A percentile compares a stretch with the other conserved stretches of the same genome.
phyloP scores from a whole-genome alignment of 2,113 vertebrate genomes.

The Boleophthalmus pectinirostris region DNA sequence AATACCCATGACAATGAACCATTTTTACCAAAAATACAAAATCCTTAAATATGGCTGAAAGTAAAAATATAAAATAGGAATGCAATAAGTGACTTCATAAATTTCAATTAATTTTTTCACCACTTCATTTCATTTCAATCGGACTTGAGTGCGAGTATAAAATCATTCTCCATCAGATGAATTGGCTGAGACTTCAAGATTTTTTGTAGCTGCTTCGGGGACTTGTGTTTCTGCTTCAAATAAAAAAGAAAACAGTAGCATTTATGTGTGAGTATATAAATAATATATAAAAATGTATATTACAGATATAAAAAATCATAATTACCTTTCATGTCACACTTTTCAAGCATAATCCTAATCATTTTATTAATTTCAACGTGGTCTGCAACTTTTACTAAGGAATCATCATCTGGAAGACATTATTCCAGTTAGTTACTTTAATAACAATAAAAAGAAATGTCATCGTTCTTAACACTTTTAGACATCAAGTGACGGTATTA shows the following conservation, averaged over 20 bases:
- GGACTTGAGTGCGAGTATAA: neutral
- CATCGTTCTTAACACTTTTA: no score
- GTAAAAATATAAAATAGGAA: slow-evolving; percentile 1
- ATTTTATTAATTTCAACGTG: slow-evolving; percentile 61
- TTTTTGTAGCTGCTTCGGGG: neutral
- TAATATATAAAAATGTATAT: no score
- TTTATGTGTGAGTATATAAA: neutral
- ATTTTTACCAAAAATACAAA: neutral
- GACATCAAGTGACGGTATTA: no score
- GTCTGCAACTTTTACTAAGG: neutral
- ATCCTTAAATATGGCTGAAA: neutral
- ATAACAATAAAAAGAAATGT: no score
- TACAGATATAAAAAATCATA: neutral
- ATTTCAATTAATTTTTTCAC: neutral
- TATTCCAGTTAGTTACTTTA: neutral
- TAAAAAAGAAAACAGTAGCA: neutral
- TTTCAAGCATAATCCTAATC: slow-evolving; percentile 48
- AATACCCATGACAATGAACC: neutral
- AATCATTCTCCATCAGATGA: neutral
- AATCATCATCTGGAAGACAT: slow-evolving; percentile 36
- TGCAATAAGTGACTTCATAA: neutral
- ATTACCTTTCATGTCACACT: slow-evolving; percentile 45
- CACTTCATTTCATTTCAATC: neutral
- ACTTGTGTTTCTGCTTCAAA: neutral
- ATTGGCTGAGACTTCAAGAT: neutral